Conservation (phyloP, 2,888 invertebrate species). For the Caenorhabditis panamensis region DNA sequence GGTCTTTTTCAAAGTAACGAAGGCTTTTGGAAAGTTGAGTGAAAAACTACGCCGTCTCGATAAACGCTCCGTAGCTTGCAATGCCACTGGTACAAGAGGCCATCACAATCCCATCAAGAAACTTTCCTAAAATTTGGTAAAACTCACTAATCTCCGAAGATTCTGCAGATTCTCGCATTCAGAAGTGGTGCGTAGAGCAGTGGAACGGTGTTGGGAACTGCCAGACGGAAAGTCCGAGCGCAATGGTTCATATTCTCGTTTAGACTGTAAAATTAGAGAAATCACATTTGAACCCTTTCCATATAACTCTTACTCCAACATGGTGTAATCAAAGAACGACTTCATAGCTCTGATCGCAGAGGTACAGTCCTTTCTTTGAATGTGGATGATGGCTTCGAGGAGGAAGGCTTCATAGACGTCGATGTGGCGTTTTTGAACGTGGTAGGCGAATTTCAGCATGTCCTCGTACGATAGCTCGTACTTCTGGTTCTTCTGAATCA, state of each 20-base stretch:
- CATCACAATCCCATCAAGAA: no score
- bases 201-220: constrained; percentile 45
- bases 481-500: constrained; percentile 5
- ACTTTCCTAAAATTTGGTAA: neutral
- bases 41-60: no score
- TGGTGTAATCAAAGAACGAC: constrained; percentile 53
- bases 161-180: constrained; percentile 48
- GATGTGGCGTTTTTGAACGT: constrained; percentile 28
- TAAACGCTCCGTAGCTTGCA: no score
- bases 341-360: constrained; percentile 42
- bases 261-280: constrained; percentile 1
- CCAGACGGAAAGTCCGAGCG: constrained; percentile 41
- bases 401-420: constrained; percentile 50
- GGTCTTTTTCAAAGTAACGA: no score
- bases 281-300: neutral
- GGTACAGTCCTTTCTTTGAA: constrained; percentile 24
- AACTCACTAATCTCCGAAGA: constrained; percentile 60
- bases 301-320: constrained; percentile 53
- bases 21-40: no score
- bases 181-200: constrained; percentile 63
- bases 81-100: no score
- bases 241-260: constrained; percentile 46
- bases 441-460: constrained; percentile 11
- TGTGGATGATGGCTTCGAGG: constrained; percentile 40
- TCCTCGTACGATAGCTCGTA: neutral